phyloP scores from a whole-genome alignment of 92 coral and sea anemone genomes.

The Phenganax stokvisi region DNA sequence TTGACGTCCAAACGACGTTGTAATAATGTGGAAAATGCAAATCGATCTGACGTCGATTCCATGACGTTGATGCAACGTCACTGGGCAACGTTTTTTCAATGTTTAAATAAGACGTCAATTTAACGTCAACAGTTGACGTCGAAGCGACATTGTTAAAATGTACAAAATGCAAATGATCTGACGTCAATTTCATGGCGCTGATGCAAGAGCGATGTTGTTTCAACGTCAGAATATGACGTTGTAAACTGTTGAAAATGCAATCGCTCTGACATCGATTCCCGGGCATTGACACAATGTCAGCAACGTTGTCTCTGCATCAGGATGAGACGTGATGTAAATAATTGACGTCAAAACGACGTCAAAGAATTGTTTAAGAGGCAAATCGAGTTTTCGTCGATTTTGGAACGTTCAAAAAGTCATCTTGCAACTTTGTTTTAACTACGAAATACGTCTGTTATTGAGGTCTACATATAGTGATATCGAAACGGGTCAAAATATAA shows the following conservation, averaged over 20 bases:
- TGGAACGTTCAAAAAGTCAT: no score
- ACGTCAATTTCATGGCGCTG: not conserved
- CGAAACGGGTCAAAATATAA: no score
- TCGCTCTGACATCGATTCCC: not conserved
- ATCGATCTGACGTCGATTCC: slow-evolving; percentile 1
- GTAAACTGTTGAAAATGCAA: no score
- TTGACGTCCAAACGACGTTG: not conserved
- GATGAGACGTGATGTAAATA: not conserved
- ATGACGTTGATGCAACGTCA: not conserved
- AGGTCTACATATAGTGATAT: no score
- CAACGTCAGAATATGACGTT: not conserved
- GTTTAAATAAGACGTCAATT: not conserved
- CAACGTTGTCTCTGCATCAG: no score
- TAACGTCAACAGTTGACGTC: not conserved
- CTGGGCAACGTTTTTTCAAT: not conserved
- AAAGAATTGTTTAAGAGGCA: not conserved
- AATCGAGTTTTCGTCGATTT: no score
- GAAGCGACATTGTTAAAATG: not conserved
- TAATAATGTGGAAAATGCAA: slow-evolving; percentile 4
- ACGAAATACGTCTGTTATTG: no score
- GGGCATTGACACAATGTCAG: not conserved
- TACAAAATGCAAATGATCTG: no score
- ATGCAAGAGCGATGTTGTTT: not conserved
- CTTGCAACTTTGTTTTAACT: no score
- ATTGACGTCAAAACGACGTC: not conserved